A percentile compares a stretch with the other conserved stretches of the same genome.
These are phyloP conservation scores for Chaenocephalus aceratus DNA, from an alignment of 2,113 vertebrate genomes.

Conservation along the genomic window DNA sequence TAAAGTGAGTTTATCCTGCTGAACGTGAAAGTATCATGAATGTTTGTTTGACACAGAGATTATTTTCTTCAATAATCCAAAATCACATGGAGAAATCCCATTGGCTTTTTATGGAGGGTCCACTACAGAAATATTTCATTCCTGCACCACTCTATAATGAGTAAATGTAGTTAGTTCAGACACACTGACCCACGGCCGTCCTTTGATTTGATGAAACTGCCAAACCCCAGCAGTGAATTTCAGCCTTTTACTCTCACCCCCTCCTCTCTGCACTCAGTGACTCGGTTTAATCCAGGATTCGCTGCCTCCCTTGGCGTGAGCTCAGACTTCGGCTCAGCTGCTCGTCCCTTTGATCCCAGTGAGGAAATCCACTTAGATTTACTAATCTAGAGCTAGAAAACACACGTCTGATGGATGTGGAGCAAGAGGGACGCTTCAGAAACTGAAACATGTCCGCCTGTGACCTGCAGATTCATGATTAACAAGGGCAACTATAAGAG, in stretches of 20 bases:
- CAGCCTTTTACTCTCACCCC: constrained; percentile 34
- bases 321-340: constrained; percentile 77
- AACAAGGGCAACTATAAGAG: not conserved
- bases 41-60: too few species aligned
- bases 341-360: constrained; percentile 79
- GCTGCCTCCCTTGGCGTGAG: constrained; percentile 63
- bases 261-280: constrained; percentile 3
- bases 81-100: too few species aligned
- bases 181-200: constrained; percentile 67
- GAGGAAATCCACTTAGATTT: constrained; percentile 80
- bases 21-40: too few species aligned
- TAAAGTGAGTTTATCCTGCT: too few species aligned
- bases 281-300: constrained; percentile 81
- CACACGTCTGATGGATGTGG: constrained; percentile 38
- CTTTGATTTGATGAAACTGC: constrained; percentile 13
- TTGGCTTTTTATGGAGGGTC: too few species aligned
- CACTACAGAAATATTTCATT: too few species aligned
- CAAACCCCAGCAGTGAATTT: not conserved
- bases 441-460: not conserved
- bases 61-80: too few species aligned
- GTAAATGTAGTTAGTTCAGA: not conserved
- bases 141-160: too few species aligned
- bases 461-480: constrained; percentile 3
- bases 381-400: constrained; percentile 74
- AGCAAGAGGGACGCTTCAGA: constrained; percentile 40